Percentiles rank a stretch among this genome's conserved stretches.
Evolutionary conservation across 2,888 invertebrate species (phyloP).

Genomic region (Colostygia pectinataria): DNA sequence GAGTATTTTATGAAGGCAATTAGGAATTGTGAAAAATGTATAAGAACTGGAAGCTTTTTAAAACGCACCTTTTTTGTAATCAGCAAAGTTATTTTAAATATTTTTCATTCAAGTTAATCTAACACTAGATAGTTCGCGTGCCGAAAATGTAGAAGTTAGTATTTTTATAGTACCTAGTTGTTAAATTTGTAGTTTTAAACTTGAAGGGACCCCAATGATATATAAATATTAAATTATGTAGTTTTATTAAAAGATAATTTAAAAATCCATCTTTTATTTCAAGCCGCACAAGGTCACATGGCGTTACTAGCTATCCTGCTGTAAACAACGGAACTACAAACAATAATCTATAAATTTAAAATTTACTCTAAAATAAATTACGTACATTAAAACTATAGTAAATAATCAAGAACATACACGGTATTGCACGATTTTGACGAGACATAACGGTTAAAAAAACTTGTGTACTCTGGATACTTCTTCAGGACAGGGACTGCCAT

Average conservation of each 20-base stretch:
- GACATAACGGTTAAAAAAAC: constrained; percentile 15
- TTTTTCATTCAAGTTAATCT: constrained; percentile 15
- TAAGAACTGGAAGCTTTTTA: constrained; percentile 54
- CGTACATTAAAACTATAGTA: constrained; percentile 39
- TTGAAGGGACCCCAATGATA: constrained; percentile 63
- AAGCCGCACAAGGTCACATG: constrained; percentile 34
- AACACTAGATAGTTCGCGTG: constrained; percentile 28
- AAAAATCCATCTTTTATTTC: constrained; percentile 47
- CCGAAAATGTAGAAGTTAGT: constrained; percentile 26
- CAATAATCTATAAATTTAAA: constrained; percentile 12
- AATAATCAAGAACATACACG: constrained; percentile 22
- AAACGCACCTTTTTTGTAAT: constrained; percentile 49
- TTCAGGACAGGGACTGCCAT: constrained; percentile 80
- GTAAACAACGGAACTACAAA: constrained; percentile 46
- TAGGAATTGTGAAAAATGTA: constrained; percentile 24
- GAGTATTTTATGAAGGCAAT: constrained; percentile 33
- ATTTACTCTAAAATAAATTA: constrained; percentile 50
- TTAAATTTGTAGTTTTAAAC: constrained; percentile 44
- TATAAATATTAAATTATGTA: constrained; percentile 34
- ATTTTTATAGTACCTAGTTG: constrained; percentile 27
- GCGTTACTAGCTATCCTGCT: constrained; percentile 33
- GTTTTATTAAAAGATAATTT: constrained; percentile 38
- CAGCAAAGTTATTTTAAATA: constrained; percentile 34
- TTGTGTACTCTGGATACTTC: constrained; percentile 7
- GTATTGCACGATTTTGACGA: constrained; percentile 35